phyloP scores from a whole-genome alignment of 2,888 invertebrate species.

The Rhorus exstirpatorius region DNA sequence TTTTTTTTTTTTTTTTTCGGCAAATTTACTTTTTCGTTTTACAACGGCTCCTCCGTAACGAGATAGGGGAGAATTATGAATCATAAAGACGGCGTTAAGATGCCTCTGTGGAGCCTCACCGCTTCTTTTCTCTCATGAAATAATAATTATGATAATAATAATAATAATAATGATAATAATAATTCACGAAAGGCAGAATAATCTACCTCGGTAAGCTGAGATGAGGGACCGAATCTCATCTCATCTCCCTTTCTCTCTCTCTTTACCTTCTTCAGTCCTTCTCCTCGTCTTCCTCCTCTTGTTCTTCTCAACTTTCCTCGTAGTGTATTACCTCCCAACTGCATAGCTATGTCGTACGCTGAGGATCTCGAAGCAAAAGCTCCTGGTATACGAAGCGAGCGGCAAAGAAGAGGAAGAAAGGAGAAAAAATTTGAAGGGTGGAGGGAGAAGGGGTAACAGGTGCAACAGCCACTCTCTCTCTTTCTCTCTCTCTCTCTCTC shows the following conservation, averaged over 20 bases:
- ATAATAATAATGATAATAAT: constrained; percentile 33
- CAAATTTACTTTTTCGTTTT: constrained; percentile 48
- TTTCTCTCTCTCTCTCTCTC: too few species aligned
- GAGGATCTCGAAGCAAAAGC: constrained; percentile 33
- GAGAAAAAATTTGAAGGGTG: constrained; percentile 37
- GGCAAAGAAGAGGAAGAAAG: constrained; percentile 66
- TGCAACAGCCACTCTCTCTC: too few species aligned
- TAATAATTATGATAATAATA: constrained; percentile 53
- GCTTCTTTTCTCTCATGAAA: constrained; percentile 53
- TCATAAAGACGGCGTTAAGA: constrained; percentile 69
- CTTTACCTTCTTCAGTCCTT: neutral
- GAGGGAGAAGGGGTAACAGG: constrained; percentile 71
- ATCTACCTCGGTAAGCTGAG: constrained; percentile 58
- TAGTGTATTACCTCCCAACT: constrained; percentile 29
- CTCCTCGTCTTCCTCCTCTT: constrained; percentile 36
- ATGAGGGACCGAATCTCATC: constrained; percentile 44
- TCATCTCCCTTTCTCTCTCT: constrained; percentile 26
- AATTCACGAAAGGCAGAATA: constrained; percentile 37
- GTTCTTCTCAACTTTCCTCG: constrained; percentile 57
- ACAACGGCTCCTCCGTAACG: constrained; percentile 61
- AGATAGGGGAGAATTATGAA: constrained; percentile 69
- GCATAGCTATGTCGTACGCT: neutral
- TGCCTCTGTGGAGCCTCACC: constrained; percentile 60
- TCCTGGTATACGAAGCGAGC: constrained; percentile 45
- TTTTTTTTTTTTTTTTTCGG: constrained; percentile 21